Conservation (phyloP, 2,797 vertebrate genomes). For the Chloroceryle inda region DNA sequence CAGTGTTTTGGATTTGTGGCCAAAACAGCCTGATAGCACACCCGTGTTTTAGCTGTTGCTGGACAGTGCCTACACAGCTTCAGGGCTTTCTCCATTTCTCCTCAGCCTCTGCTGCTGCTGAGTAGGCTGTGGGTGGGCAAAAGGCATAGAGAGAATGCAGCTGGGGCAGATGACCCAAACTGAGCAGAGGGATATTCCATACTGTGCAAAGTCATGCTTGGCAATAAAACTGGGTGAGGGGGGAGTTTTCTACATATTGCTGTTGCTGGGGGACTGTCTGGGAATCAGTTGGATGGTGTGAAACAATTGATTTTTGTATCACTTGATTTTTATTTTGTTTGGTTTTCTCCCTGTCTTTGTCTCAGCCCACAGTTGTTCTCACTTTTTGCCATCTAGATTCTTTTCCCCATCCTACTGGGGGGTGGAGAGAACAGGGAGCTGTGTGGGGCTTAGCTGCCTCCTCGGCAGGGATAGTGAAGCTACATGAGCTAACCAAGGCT, state of each 20-base stretch:
- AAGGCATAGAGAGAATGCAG: background rate
- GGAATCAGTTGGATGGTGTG: no score
- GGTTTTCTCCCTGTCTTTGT: background rate
- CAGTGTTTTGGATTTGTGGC: background rate
- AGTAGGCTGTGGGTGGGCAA: background rate
- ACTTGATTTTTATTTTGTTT: background rate
- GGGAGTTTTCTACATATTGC: background rate
- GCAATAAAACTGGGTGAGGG: background rate
- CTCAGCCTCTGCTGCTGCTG: fast-evolving
- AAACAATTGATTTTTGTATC: background rate
- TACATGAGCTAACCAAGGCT: background rate
- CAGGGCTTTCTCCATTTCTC: background rate
- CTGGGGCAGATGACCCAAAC: background rate
- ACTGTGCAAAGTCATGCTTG: background rate
- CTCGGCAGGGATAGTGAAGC: background rate
- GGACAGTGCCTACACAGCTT: background rate
- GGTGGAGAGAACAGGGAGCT: background rate
- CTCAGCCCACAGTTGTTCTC: background rate
- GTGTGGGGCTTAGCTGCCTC: background rate
- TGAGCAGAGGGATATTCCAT: background rate
- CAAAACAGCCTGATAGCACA: background rate
- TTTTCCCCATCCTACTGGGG: background rate
- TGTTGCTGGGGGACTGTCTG: background rate
- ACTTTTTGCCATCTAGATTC: background rate
- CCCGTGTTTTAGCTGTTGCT: background rate